phyloP scores from a whole-genome alignment of 2,113 vertebrate genomes.

The Mesocricetus auratus region DNA sequence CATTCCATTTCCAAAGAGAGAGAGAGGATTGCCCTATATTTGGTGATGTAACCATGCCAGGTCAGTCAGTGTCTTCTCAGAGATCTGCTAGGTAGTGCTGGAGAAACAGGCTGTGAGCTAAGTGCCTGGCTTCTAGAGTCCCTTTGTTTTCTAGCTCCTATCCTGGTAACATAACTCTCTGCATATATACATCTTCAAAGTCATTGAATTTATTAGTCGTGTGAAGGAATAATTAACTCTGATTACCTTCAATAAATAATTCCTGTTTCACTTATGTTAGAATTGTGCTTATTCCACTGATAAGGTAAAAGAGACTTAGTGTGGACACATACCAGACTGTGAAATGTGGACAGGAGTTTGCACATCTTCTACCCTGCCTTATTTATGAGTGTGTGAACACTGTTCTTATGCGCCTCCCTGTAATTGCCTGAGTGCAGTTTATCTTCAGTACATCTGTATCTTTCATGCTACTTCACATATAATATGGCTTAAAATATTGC shows the following conservation, averaged over 20 bases:
- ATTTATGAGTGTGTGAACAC: background rate
- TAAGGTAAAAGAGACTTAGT: background rate
- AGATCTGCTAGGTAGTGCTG: background rate
- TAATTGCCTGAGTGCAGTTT: background rate
- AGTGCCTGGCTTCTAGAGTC: background rate
- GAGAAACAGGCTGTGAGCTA: background rate
- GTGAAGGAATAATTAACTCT: background rate
- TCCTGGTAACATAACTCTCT: background rate
- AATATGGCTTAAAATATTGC: background rate
- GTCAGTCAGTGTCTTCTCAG: background rate
- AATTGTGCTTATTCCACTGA: background rate
- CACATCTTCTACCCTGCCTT: background rate
- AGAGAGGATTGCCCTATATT: background rate
- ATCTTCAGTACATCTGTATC: background rate
- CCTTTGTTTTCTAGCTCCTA: background rate
- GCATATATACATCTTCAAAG: background rate
- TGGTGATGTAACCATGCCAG: background rate
- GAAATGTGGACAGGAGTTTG: background rate
- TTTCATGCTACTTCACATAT: background rate
- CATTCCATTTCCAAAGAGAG: background rate
- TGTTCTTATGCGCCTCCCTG: background rate
- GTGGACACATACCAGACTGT: background rate
- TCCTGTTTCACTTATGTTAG: background rate
- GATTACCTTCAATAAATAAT: conserved; percentile 44
- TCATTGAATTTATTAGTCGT: background rate